A percentile compares a stretch with the other conserved stretches of the same genome.
Evolutionary conservation across 2,888 invertebrate genomes (phyloP).

Genomic region (Proisotoma minuta): DNA sequence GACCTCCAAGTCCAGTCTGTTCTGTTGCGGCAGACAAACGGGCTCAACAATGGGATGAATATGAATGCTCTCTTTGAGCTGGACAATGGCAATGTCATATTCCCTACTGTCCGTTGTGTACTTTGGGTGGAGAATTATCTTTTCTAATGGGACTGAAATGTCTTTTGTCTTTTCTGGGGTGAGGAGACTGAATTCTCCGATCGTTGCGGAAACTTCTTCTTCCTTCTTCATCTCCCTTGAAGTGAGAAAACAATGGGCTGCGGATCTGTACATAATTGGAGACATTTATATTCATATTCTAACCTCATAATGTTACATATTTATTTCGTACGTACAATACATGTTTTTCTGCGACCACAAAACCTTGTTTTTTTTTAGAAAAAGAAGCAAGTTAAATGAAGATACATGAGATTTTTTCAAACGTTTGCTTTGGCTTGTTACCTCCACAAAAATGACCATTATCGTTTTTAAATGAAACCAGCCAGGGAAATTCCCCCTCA

Average conservation of each 20-base stretch:
- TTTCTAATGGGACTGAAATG: conserved; percentile 10
- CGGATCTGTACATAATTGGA: no score
- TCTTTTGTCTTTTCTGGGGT: conserved; percentile 11
- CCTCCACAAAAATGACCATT: conserved; percentile 34
- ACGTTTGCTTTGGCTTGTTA: no score
- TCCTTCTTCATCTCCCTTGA: background rate
- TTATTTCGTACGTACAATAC: no score
- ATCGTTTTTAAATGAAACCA: conserved; percentile 29
- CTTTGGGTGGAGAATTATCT: conserved; percentile 23
- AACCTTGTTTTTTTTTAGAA: no score
- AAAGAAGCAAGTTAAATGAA: no score
- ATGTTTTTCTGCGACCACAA: no score
- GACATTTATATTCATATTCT: no score
- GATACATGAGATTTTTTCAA: no score
- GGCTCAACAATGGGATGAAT: conserved; percentile 19
- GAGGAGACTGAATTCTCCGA: conserved; percentile 31
- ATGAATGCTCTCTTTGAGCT: conserved; percentile 10
- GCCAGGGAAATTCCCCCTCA: conserved; percentile 30
- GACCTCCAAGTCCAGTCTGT: no score
- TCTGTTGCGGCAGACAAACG: conserved; percentile 24
- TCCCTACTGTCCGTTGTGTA: conserved; percentile 24
- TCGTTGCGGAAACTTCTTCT: conserved; percentile 2
- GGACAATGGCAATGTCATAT: conserved; percentile 31
- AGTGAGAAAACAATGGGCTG: conserved; percentile 31
- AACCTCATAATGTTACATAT: no score